These are phyloP conservation scores for Cyprinella venusta DNA, from an alignment of 2,797 vertebrate genomes.

Conservation along the genomic window DNA sequence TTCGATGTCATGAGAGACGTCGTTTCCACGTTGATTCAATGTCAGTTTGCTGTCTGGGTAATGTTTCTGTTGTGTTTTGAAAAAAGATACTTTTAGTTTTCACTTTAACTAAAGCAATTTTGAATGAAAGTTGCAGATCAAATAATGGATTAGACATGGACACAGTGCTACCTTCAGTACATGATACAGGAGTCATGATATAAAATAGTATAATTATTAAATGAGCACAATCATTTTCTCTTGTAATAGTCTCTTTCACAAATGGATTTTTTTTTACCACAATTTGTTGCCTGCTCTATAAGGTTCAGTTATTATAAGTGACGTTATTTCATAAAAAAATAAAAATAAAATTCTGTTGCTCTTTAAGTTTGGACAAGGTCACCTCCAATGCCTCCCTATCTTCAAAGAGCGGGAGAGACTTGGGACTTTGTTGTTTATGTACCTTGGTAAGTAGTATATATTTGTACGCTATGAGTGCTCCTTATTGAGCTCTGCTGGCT, in stretches of 20 bases:
- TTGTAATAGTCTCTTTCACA: background rate
- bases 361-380: conserved; percentile 24
- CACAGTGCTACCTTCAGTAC: too few species aligned
- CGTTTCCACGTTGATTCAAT: too few species aligned
- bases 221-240: background rate
- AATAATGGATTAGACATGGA: conserved; percentile 4
- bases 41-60: too few species aligned
- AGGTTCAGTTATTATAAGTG: conserved; percentile 15
- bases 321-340: background rate
- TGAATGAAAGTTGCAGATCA: conserved; percentile 9
- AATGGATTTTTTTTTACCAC: background rate
- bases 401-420: conserved; percentile 23
- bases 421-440: conserved; percentile 9
- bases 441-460: background rate
- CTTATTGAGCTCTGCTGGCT: conserved; percentile 4
- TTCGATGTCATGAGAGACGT: too few species aligned
- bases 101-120: conserved; percentile 1
- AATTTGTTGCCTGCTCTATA: background rate
- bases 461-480: background rate
- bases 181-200: conserved; percentile 16
- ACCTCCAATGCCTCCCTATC: conserved; percentile 25
- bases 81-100: background rate
- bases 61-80: background rate
- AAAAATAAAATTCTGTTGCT: background rate
- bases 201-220: conserved; percentile 16